Base-by-base conservation (phyloP, 1,140 invertebrate genomes). In the Fopius arisanus region DNA sequence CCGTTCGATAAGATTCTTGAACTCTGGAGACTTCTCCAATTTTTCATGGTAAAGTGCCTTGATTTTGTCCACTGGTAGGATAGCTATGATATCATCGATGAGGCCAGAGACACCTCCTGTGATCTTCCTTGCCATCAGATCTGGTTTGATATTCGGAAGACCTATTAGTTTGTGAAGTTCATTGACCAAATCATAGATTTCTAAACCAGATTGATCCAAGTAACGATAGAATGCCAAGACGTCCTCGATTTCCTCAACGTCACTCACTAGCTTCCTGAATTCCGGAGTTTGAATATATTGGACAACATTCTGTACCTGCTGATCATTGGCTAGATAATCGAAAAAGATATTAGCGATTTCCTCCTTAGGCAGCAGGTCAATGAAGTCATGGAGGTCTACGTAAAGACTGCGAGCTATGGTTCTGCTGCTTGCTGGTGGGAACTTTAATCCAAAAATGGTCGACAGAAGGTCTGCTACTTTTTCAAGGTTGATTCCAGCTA, bases 51-150 rank as follows among this genome's bases (percentile, higher is more conserved):
- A 78, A n/a, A 84, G 65, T 14, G 68, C 73, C 16, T 79, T 40
- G 10, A 84, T 75, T 23, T 83, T 23, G 0, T 82, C 62, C 0
- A 75, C 6, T 2, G 83, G 83, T 16, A 83, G 40, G n/a, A 80
- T 3, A 6, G 77, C 72, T 31, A 75, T 75, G 4, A 83, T 14
- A 21, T 83, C 82, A 0, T 67, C 21, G 16, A 81, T 26, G 7
- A 82, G 71, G 26, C 73, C 81, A 14, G 63, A 9, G 7, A 82
- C 21, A 67, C 82, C 82, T 9, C 72, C 75, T 5, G 78, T 72
- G 29, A 59, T 74, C 1, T 21, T 26, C 9, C 2, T 33, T 62
- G 31, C n/a, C 6, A 0, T 48, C 1, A 19, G 16, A 4, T 41
- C 7, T 31, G 40, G 41, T 21, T 29, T 6, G 1, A n/a, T 21